These are phyloP conservation scores for Abrostola tripartita DNA, from an alignment of 2,888 invertebrate species.

Conservation along the genomic window DNA sequence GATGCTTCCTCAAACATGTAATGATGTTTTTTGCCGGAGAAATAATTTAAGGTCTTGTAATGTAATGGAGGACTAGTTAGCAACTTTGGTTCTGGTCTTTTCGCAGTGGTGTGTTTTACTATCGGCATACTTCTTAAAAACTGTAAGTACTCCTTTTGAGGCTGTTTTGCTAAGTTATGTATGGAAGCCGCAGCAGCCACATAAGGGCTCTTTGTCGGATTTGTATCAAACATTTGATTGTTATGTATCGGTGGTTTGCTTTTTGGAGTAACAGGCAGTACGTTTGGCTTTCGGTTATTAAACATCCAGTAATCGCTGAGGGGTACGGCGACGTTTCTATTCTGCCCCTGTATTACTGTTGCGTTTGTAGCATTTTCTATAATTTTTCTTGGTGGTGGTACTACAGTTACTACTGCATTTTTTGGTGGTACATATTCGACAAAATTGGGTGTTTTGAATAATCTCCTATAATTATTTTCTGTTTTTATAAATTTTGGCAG, in stretches of 20 bases:
- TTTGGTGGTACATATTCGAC: slow-evolving; percentile 8
- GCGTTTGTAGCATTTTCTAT: slow-evolving; percentile 5
- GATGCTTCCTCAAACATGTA: slow-evolving; percentile 45
- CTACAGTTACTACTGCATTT: neutral
- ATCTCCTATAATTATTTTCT: slow-evolving; percentile 14
- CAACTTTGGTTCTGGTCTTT: slow-evolving; percentile 7
- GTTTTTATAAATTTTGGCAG: slow-evolving; percentile 52
- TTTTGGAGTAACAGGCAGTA: neutral
- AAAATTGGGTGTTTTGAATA: slow-evolving; percentile 9
- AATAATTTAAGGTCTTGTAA: slow-evolving; percentile 54
- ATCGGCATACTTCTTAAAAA: slow-evolving; percentile 29
- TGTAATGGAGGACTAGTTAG: slow-evolving; percentile 46
- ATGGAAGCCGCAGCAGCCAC: neutral
- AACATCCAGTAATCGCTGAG: slow-evolving; percentile 30
- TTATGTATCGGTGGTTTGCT: slow-evolving; percentile 11
- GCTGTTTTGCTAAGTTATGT: slow-evolving; percentile 4
- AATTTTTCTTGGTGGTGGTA: slow-evolving; percentile 6
- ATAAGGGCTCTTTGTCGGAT: slow-evolving; percentile 3
- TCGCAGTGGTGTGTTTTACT: slow-evolving; percentile 11
- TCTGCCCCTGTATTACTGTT: slow-evolving; percentile 17
- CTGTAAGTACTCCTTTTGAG: slow-evolving; percentile 23
- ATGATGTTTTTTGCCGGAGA: slow-evolving; percentile 51
- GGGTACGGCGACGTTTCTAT: slow-evolving; percentile 6
- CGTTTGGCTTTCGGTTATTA: slow-evolving; percentile 6
- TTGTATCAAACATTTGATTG: slow-evolving; percentile 7